Evolutionary conservation across 1,140 invertebrate genomes (phyloP).

Genomic region (Vanessa atalanta): DNA sequence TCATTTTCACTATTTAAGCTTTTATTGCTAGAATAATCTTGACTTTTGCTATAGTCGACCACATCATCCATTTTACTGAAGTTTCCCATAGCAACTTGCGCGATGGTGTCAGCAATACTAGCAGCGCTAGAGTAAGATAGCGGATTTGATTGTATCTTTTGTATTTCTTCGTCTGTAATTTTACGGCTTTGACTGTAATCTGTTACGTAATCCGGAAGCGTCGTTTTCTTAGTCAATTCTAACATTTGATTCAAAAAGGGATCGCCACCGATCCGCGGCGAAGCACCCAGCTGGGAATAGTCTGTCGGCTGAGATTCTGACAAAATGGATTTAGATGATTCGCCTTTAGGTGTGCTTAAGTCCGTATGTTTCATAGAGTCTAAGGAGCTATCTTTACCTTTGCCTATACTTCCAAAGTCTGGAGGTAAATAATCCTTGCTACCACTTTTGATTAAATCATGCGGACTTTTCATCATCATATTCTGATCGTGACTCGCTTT

Average conservation of each 20-base stretch:
- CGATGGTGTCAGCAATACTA: conserved; percentile 72
- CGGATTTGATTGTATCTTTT: conserved; percentile 58
- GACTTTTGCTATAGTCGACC: conserved; percentile 68
- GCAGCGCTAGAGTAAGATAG: conserved; percentile 69
- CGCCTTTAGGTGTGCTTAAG: conserved; percentile 52
- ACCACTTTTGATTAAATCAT: conserved; percentile 72
- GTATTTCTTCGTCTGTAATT: conserved; percentile 68
- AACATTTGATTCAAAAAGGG: conserved; percentile 80
- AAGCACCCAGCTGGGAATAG: conserved; percentile 57
- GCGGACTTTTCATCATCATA: conserved; percentile 73
- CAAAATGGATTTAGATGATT: conserved; percentile 57
- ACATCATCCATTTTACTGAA: conserved; percentile 69
- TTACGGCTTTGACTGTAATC: conserved; percentile 74
- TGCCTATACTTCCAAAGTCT: conserved; percentile 74
- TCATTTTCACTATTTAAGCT: conserved; percentile 58
- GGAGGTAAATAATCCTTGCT: conserved; percentile 79
- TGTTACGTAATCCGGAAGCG: conserved; percentile 72
- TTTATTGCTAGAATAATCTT: conserved; percentile 63
- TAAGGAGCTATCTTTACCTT: conserved; percentile 67
- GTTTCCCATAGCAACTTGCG: conserved; percentile 73
- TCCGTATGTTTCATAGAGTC: conserved; percentile 62
- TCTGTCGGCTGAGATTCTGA: conserved; percentile 60
- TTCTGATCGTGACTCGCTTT: conserved; percentile 74
- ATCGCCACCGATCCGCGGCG: conserved; percentile 67
- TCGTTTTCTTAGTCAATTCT: conserved; percentile 78